A percentile compares a stretch with the other conserved stretches of the same genome.
phyloP scores from a whole-genome alignment of 2,797 vertebrate genomes.

The Lagodon rhomboides region DNA sequence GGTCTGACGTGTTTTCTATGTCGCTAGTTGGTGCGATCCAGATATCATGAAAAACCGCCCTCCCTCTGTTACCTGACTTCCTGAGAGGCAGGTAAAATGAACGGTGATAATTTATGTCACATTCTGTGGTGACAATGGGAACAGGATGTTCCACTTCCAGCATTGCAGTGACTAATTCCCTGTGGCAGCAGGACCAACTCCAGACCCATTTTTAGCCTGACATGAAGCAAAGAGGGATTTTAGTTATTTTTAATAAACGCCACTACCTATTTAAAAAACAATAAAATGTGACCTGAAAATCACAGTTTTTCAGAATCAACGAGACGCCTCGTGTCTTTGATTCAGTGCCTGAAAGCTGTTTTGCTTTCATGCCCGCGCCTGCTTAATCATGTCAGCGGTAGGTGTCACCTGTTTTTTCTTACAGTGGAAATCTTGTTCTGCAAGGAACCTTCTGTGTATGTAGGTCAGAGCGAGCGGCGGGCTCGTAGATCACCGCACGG shows the following conservation, averaged over 20 bases:
- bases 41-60: neutral
- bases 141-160: constrained; percentile 66
- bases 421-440: constrained; percentile 40
- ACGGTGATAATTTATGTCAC: constrained; percentile 29
- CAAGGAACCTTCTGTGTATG: constrained; percentile 54
- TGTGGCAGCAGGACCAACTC: constrained; percentile 41
- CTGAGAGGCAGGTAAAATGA: constrained; percentile 41
- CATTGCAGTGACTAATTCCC: constrained; percentile 62
- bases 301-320: constrained; percentile 7
- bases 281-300: constrained; percentile 46
- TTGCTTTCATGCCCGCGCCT: constrained; percentile 14
- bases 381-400: constrained; percentile 54
- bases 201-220: constrained; percentile 53
- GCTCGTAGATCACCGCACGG: constrained; percentile 31
- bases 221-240: constrained; percentile 23
- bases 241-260: constrained; percentile 47
- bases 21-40: neutral
- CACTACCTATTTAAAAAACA: constrained; percentile 51
- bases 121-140: constrained; percentile 53
- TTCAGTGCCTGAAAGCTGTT: constrained; percentile 35
- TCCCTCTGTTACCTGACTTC: neutral
- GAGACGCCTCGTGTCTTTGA: constrained; percentile 26
- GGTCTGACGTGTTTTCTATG: neutral
- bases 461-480: constrained; percentile 64
- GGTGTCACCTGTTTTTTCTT: constrained; percentile 55